Conservation (phyloP, 2,888 invertebrate genomes). For the Tubulanus polymorphus region DNA sequence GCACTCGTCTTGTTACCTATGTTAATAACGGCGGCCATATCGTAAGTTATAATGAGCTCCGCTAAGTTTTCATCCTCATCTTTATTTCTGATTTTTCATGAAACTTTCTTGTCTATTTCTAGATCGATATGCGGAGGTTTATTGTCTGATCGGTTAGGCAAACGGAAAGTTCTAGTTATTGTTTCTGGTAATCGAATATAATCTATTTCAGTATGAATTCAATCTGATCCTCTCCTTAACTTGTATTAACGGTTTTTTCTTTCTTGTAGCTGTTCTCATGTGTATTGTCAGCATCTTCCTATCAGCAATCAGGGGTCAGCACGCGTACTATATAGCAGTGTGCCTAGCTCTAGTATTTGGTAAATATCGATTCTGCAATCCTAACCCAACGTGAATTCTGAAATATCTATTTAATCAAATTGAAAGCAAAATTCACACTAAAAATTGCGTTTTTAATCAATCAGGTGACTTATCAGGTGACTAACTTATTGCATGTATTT, state of each 20-base stretch:
- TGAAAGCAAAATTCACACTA: too few species aligned
- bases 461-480: not conserved
- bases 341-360: slow-evolving; percentile 41
- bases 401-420: too few species aligned
- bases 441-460: too few species aligned
- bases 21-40: slow-evolving; percentile 42
- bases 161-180: slow-evolving; percentile 44
- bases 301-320: slow-evolving; percentile 31
- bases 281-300: slow-evolving; percentile 28
- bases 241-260: not conserved
- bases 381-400: too few species aligned
- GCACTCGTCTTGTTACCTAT: slow-evolving; percentile 45
- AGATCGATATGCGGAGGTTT: slow-evolving; percentile 46
- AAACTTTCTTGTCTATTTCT: slow-evolving; percentile 15
- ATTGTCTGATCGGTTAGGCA: slow-evolving; percentile 39
- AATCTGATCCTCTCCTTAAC: too few species aligned
- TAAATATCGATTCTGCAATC: too few species aligned
- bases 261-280: slow-evolving; percentile 41
- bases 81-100: not conserved
- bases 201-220: too few species aligned
- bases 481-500: slow-evolving; percentile 1
- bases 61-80: not conserved
- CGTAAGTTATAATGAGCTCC: slow-evolving; percentile 23
- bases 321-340: slow-evolving; percentile 40
- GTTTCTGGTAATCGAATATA: slow-evolving; percentile 39